Base-by-base conservation (phyloP, 2,113 vertebrate species). In the Microcebus ravelobensis region DNA sequence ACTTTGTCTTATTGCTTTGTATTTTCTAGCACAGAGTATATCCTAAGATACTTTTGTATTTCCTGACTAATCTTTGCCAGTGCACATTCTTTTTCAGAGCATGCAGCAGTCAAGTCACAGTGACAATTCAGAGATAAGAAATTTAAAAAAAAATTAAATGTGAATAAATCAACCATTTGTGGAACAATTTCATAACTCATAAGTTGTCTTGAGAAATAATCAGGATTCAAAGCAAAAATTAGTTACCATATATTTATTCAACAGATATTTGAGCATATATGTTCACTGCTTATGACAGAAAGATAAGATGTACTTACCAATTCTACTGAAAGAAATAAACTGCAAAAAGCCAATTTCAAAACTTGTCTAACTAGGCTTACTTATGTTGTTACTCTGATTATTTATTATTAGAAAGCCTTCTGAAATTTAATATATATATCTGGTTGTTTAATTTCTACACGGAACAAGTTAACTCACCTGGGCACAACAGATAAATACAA, bases 401-500 rank as follows among this genome's bases (percentile, higher is more conserved):
- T 50, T 83, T 92, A 81, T 91, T 88, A 84, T 34, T 82, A 89
- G 36, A 89, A 94, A 94, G 67, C 14, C 6, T 95, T 85, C 34
- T 84, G 50, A 87, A 70, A 31, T 18, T 74, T 31, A 68, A 34
- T 59, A 94, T 89, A 42, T 21, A n/a, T 93, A 2, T 95, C 52
- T 45, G 2, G 91, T 65, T 61, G 42, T 18, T 95, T 98, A 90
- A 71, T 31, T 81, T 21, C 87, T 83, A 80, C 2, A 27, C 3
- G 90, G 68, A 82, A 18, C 18, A 59, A 18, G 23, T 83, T 96
- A 98, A 42, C 99, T 98, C 96, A 99, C 99, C 99, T 99, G 99
- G n/a, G 99, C 99, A 89, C 99, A 99, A 97, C 99, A 99, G 98
- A 99, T 99, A 98, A 99, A 99, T 65, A 99, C 99, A 50, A 99